phyloP scores from a whole-genome alignment of 2,113 vertebrate species.

The Sapayoa aenigma region DNA sequence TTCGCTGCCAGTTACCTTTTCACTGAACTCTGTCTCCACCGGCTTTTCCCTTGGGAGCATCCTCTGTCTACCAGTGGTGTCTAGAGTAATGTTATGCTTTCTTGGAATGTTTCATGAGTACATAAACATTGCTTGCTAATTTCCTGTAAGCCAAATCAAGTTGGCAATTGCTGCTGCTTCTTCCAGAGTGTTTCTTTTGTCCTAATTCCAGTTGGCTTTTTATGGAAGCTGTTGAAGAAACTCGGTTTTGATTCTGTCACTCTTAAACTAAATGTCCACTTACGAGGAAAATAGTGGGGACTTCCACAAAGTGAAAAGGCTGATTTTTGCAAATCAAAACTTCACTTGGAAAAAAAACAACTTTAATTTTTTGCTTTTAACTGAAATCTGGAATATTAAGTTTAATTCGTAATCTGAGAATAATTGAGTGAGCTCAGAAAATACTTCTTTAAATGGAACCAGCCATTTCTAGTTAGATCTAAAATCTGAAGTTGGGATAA shows the following conservation, averaged over 20 bases:
- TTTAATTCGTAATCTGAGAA: neutral
- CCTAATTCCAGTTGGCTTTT: conserved; percentile 30
- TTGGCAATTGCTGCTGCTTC: conserved; percentile 28
- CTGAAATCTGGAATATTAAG: neutral
- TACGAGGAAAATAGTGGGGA: neutral
- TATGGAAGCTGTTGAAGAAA: conserved; percentile 26
- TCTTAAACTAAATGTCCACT: neutral
- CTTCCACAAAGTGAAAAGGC: neutral
- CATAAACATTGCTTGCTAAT: conserved; percentile 46
- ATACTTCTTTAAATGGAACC: neutral
- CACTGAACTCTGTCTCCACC: conserved; percentile 29
- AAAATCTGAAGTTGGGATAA: neutral
- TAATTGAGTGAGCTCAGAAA: neutral
- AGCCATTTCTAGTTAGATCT: neutral
- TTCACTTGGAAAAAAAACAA: neutral
- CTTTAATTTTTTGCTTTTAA: neutral
- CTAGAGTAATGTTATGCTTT: conserved; percentile 58
- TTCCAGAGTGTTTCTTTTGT: conserved; percentile 55
- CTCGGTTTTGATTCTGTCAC: neutral
- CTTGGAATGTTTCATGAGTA: conserved; percentile 59
- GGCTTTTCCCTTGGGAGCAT: conserved; percentile 9
- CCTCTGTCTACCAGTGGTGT: conserved; percentile 40
- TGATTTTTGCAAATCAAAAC: neutral
- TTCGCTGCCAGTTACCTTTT: neutral
- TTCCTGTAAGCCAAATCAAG: conserved; percentile 61